Evolutionary conservation across 2,888 invertebrate species (phyloP).

Genomic region (Tetanocera ferruginea): DNA sequence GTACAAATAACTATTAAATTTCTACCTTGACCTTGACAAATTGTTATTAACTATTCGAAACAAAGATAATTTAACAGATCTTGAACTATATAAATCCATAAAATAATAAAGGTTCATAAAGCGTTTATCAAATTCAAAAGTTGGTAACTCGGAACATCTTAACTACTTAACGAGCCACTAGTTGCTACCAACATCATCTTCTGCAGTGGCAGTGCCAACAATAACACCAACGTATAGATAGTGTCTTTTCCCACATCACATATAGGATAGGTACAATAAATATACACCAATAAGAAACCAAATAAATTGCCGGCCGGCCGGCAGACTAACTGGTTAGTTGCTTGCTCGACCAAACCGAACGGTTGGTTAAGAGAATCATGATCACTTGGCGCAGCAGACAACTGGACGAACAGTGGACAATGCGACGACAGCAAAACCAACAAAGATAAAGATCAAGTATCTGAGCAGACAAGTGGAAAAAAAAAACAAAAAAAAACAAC

Average conservation of each 20-base stretch:
- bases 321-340: constrained; percentile 24
- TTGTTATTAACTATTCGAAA: too few relatives aligned
- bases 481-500: constrained; percentile 9
- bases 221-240: constrained; percentile 13
- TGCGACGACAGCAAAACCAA: constrained; percentile 33
- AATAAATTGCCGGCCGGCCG: constrained; percentile 38
- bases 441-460: constrained; percentile 34
- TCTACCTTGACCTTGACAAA: too few relatives aligned
- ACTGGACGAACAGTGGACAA: constrained; percentile 17
- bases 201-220: neutral
- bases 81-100: neutral
- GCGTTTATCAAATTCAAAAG: neutral
- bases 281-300: constrained; percentile 39
- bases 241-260: neutral
- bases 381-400: constrained; percentile 24
- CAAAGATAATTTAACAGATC: too few relatives aligned
- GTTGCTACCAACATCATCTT: constrained; percentile 30
- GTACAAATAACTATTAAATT: too few relatives aligned
- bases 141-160: constrained; percentile 12
- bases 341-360: constrained; percentile 20
- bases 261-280: too few relatives aligned
- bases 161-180: constrained; percentile 47
- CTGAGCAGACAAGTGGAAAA: constrained; percentile 15
- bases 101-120: neutral
- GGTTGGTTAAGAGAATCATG: constrained; percentile 8